Base-by-base conservation (phyloP, 2,113 vertebrate genomes). In the Loxodonta africana region DNA sequence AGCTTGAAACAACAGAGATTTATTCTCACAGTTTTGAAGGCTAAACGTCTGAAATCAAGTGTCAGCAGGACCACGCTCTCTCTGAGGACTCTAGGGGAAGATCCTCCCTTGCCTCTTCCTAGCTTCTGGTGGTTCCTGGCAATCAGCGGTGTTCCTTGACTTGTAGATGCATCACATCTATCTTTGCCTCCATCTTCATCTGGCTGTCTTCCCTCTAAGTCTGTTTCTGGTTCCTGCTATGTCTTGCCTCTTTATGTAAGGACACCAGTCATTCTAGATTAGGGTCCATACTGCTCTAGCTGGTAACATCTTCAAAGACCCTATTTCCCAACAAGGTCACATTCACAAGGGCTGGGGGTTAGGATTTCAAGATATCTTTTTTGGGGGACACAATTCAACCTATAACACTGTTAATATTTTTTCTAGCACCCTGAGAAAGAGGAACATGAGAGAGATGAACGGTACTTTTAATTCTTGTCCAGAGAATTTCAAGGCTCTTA, bases 391-490 rank as follows among this genome's bases (percentile, higher is more conserved):
- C n/a, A 21, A 62, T 20, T 25, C 69, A 37, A 74, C 73, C 18
- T 20, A 44, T 21, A 21, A 44, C 18, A 1, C n/a, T 37, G 73
- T 46, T 78, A 93, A 74, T 96, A 48, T 76, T 95, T 83, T 83
- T 78, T 1, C 33, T 73, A 62, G 90, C 1, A 21, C 60, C 37
- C 51, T 76, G 28, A 93, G 73, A 73, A 92, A 78, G 20, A 90
- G 60, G n/a, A 83, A 0, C 0, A 5, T 0, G 4, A 48, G 65
- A 15, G 2, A 94, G 73, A 46, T 84, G 77, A 83, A 92, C 0
- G 0, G n/a, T 20, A 6, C 0, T 0, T 97, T 96, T 60, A 51
- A 63, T 95, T 60, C 57, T 96, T 62, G 37, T 48, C 82, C 89
- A 77, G 44, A 94, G 41, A 85, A 82, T 88, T 90, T 80, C 14